Evolutionary conservation across 2,888 invertebrate genomes (phyloP).

Genomic region (Mechanitis messenoides): DNA sequence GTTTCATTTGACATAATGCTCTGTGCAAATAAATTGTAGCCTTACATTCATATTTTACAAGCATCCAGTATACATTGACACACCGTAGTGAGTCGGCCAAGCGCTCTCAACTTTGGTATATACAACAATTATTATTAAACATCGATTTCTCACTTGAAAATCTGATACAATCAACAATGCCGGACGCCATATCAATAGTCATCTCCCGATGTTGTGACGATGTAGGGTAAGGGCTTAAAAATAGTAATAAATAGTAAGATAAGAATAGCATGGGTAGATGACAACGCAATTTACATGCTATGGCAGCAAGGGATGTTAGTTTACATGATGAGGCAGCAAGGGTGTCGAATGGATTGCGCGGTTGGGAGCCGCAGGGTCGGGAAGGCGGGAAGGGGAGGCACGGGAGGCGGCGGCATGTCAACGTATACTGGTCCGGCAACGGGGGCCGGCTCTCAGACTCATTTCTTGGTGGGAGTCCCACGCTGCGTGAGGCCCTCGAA

Average conservation of each 20-base stretch:
- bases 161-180: slow-evolving; percentile 3
- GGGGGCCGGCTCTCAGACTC: slow-evolving; percentile 40
- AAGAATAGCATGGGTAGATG: no score
- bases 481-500: slow-evolving; percentile 98
- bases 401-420: slow-evolving; percentile 10
- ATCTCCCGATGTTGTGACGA: background rate
- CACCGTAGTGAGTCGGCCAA: background rate
- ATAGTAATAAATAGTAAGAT: no score
- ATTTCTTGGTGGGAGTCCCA: slow-evolving; percentile 88
- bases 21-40: slow-evolving; percentile 9
- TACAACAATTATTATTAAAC: slow-evolving; percentile 1
- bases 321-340: background rate
- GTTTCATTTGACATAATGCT: slow-evolving; percentile 24
- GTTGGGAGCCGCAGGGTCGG: background rate
- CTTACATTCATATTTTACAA: slow-evolving; percentile 10
- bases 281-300: no score
- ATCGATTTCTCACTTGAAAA: background rate
- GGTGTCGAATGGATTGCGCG: background rate
- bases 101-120: slow-evolving; percentile 8
- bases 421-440: slow-evolving; percentile 22
- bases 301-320: no score
- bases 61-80: slow-evolving; percentile 15
- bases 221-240: no score
- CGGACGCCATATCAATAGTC: background rate
- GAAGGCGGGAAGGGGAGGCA: background rate